These are phyloP conservation scores for Phocoena sinus DNA, from an alignment of 2,113 vertebrate genomes.

Conservation along the genomic window DNA sequence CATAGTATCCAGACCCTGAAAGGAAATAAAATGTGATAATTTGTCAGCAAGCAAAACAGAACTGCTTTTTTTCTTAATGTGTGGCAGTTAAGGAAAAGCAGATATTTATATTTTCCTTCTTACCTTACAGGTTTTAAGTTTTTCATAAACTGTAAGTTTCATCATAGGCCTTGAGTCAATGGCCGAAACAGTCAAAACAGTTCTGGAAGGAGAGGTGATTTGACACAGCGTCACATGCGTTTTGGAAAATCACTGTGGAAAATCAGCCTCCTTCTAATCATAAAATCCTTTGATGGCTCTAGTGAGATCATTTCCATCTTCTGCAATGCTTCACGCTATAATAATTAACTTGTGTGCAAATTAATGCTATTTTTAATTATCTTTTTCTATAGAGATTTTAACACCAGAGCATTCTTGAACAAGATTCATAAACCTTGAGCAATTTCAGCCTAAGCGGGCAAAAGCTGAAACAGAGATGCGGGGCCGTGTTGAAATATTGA, in stretches of 20 bases:
- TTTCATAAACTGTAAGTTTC: background rate
- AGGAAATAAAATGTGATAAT: background rate
- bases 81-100: background rate
- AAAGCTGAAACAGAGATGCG: background rate
- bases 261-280: background rate
- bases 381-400: background rate
- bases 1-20: background rate
- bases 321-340: background rate
- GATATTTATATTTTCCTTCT: background rate
- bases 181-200: too few species aligned
- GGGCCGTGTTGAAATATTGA: background rate
- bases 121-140: background rate
- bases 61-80: background rate
- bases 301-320: background rate
- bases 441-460: background rate
- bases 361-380: background rate
- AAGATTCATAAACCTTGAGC: background rate
- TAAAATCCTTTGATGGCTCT: background rate
- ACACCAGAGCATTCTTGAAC: background rate
- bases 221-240: background rate
- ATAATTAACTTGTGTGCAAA: background rate
- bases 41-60: conserved; percentile 3
- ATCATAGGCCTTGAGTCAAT: background rate
- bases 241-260: background rate
- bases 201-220: background rate